Base-by-base conservation (phyloP, 2,113 vertebrate genomes). In the Psophia crepitans region DNA sequence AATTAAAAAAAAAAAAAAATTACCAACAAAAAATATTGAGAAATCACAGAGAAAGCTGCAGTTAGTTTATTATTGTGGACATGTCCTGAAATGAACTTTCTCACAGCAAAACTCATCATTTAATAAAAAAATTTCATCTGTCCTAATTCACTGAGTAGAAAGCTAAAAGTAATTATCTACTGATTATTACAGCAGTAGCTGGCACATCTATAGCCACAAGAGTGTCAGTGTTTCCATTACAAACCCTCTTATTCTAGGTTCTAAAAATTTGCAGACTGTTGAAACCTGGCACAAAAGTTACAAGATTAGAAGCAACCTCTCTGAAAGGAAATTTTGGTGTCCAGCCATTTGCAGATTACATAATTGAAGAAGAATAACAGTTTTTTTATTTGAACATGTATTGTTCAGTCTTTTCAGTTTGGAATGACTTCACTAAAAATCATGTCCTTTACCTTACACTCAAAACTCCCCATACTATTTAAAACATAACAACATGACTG, bases 121-220 rank as follows among this genome's bases (percentile, higher is more conserved):
- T 54, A 84, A 85, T 75, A 61, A 92, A 93, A 93, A 96, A 83
- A 89, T 43, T 73, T 90, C 15, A 84, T 89, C n/a, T 74, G 26
- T 87, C n/a, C 6, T 70, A 85, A 74, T 91, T 89, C 63, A 87
- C 56, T 68, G 63, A 92, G 44, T 69, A 14, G 61, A 89, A 96
- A 73, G 46, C 30, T 74, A 81, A 84, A 94, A 70, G 19, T 32
- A 89, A 91, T 93, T 91, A 91, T 87, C 49, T 85, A 14, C 66
- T 76, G 84, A 89, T 89, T 91, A 80, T 89, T 76, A 32, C 30
- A 87, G 39, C 37, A 54, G 30, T 86, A 92, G 53, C 49, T 87
- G 60, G 37, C 82, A 95, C 32, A 74, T 87, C 54, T 85, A 49
- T n/a, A 83, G 33, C 64, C 61, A 75, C 43, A 91, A 66, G 37